Conservation (phyloP, 2,888 invertebrate species). For the Omphaloscelis lunosa region DNA sequence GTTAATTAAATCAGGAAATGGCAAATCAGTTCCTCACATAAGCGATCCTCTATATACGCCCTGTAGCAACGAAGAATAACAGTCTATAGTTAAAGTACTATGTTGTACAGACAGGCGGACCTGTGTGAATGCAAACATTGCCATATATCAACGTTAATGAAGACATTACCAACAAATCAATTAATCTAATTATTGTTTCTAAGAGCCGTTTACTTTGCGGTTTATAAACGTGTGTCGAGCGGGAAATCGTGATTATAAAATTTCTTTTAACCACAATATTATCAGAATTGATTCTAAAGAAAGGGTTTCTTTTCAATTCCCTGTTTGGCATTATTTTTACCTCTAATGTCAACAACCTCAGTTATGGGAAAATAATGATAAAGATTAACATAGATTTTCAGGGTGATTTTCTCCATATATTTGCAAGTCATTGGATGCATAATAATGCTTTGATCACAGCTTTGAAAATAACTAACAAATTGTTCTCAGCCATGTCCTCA, state of each 20-base stretch:
- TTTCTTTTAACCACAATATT: conserved; percentile 18
- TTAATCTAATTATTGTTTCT: conserved; percentile 58
- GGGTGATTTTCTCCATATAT: neutral
- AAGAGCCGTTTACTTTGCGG: conserved; percentile 38
- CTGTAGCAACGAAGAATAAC: conserved; percentile 24
- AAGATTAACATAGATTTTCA: neutral
- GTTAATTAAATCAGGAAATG: conserved; percentile 40
- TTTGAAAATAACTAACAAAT: neutral
- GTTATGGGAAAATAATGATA: neutral
- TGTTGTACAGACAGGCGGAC: conserved; percentile 19
- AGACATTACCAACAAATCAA: conserved; percentile 60
- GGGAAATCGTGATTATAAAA: conserved; percentile 19
- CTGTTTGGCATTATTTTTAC: too few relatives aligned
- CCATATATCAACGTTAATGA: conserved; percentile 56
- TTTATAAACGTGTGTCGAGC: neutral
- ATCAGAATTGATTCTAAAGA: neutral
- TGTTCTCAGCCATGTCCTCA: neutral
- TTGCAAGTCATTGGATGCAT: neutral
- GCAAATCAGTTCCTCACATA: neutral
- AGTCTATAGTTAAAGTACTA: conserved; percentile 12
- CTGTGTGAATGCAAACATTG: conserved; percentile 38
- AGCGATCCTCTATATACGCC: conserved; percentile 11
- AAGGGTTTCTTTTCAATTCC: conserved; percentile 2
- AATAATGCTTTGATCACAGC: neutral
- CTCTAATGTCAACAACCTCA: neutral